Conservation (phyloP, 2,113 vertebrate species). For the Periophthalmodon schlosseri region DNA sequence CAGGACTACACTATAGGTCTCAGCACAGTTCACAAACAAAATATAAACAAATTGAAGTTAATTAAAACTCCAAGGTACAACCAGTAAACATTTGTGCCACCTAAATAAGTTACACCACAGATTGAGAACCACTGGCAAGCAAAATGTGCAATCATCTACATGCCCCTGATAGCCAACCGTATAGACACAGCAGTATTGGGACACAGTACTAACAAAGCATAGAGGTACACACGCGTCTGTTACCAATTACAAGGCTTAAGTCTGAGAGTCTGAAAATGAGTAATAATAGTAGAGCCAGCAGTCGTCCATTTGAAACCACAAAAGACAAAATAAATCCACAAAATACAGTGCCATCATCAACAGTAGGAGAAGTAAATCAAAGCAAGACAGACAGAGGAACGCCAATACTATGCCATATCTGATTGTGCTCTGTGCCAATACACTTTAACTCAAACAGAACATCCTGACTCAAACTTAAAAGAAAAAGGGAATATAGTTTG, state of each 20-base stretch:
- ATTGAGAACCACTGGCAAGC: constrained; percentile 32
- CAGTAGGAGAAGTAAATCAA: constrained; percentile 43
- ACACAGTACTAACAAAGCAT: constrained; percentile 27
- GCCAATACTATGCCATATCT: constrained; percentile 32
- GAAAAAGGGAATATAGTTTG: neutral
- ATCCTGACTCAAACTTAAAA: neutral
- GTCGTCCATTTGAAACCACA: constrained; percentile 68
- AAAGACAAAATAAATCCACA: constrained; percentile 63
- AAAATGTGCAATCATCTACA: constrained; percentile 20
- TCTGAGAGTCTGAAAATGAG: constrained; percentile 65
- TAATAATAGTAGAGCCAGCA: constrained; percentile 64
- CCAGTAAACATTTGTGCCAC: neutral
- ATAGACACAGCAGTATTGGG: constrained; percentile 51
- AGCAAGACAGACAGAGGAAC: constrained; percentile 26
- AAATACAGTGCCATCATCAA: constrained; percentile 70
- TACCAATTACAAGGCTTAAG: constrained; percentile 74
- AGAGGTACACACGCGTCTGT: constrained; percentile 58
- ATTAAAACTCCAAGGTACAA: neutral
- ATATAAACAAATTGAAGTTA: neutral
- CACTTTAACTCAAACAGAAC: neutral
- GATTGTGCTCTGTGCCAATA: constrained; percentile 1
- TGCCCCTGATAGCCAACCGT: constrained; percentile 47
- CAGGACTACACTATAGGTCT: neutral
- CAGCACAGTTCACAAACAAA: neutral
- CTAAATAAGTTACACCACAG: neutral